Evolutionary conservation across 2,888 invertebrate species (phyloP).

Genomic region (Rambutsinella grinnellia): DNA sequence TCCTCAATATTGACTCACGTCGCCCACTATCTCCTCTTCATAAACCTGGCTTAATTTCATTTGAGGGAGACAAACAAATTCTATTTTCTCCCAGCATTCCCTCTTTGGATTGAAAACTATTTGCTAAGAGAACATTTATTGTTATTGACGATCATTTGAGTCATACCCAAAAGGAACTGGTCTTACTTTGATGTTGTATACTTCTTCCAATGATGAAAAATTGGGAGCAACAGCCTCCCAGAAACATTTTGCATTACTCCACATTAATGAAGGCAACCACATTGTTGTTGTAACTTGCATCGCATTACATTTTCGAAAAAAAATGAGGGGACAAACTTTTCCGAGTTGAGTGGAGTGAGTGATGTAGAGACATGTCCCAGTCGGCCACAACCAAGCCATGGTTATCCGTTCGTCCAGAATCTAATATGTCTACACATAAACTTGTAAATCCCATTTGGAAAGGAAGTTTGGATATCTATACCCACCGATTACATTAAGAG

Average conservation of each 20-base stretch:
- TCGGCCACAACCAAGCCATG: slow-evolving; percentile 27
- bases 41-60: slow-evolving; percentile 38
- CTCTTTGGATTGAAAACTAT: slow-evolving; percentile 39
- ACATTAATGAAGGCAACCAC: slow-evolving; percentile 41
- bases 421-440: slow-evolving; percentile 34
- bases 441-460: slow-evolving; percentile 43
- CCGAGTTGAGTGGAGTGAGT: slow-evolving; percentile 15
- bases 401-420: not conserved
- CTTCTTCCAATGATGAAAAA: not conserved
- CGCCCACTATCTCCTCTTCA: not conserved
- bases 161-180: slow-evolving; percentile 23
- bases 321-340: no score
- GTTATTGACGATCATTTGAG: slow-evolving; percentile 34
- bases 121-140: slow-evolving; percentile 37
- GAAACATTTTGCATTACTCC: slow-evolving; percentile 25
- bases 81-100: slow-evolving; percentile 12
- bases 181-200: no score
- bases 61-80: slow-evolving; percentile 13
- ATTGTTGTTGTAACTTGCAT: slow-evolving; percentile 27
- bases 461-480: no score
- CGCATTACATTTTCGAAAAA: slow-evolving; percentile 23
- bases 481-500: no score
- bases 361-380: slow-evolving; percentile 39
- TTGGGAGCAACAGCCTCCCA: not conserved
- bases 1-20: slow-evolving; percentile 35